These are phyloP conservation scores for Potamarius usumacintae DNA, from an alignment of 2,113 vertebrate species.

Conservation along the genomic window DNA sequence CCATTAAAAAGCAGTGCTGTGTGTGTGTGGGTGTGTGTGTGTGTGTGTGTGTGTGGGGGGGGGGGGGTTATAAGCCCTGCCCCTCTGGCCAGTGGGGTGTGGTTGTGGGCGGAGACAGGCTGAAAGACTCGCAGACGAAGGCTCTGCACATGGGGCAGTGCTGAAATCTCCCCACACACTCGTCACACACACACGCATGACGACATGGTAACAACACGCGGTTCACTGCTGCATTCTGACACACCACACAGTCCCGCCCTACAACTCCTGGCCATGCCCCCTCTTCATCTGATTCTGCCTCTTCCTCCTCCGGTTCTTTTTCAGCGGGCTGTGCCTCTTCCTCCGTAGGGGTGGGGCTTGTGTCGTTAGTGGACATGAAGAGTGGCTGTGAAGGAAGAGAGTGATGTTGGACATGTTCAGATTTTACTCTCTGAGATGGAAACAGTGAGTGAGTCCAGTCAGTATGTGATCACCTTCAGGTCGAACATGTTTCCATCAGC, in stretches of 20 bases:
- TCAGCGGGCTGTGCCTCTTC: neutral
- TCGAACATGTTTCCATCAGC: conserved; percentile 87
- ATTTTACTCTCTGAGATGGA: neutral
- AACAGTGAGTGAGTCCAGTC: accelerated
- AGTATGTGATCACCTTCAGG: conserved; percentile 81
- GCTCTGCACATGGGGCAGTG: conserved; percentile 95
- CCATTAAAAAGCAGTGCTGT: neutral
- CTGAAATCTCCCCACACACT: conserved; percentile 82
- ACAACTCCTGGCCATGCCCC: conserved; percentile 70
- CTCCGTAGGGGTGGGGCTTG: neutral
- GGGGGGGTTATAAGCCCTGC: neutral
- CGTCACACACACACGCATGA: conserved; percentile 88
- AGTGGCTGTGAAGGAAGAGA: conserved; percentile 77
- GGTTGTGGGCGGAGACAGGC: conserved; percentile 61
- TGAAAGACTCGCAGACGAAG: conserved; percentile 86
- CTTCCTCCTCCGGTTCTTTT: neutral
- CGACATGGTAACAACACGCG: conserved; percentile 91
- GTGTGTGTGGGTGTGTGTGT: neutral
- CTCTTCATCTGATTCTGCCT: conserved; percentile 63
- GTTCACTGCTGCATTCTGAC: conserved; percentile 88
- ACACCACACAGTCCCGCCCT: conserved; percentile 89
- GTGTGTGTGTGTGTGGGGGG: too few species aligned
- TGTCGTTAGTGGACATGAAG: conserved; percentile 88
- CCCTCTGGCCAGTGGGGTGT: neutral
- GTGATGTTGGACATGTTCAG: neutral